phyloP scores from a whole-genome alignment of 2,888 invertebrate species.

The Pyralis farinalis region DNA sequence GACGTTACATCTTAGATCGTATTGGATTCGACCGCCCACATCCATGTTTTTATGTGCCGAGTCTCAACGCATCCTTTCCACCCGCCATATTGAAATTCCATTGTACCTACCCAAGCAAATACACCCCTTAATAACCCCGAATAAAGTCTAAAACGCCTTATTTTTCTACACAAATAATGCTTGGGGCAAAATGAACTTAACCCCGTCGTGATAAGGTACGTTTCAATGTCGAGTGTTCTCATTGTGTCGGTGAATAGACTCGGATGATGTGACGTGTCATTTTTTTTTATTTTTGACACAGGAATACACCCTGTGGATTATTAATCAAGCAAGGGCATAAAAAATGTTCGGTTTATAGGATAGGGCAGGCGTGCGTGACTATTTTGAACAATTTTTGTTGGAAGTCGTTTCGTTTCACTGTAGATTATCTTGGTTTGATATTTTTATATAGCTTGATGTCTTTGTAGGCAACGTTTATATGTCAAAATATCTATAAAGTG shows the following conservation, averaged over 20 bases:
- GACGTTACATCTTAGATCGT: conserved; percentile 35
- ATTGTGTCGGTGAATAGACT: conserved; percentile 55
- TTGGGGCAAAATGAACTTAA: conserved; percentile 44
- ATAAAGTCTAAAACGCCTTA: conserved; percentile 35
- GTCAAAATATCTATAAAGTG: no score
- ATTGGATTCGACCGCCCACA: conserved; percentile 61
- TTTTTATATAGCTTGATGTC: no score
- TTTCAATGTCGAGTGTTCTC: conserved; percentile 36
- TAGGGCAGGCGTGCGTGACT: conserved; percentile 15
- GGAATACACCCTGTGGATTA: conserved; percentile 43
- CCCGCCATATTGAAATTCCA: conserved; percentile 66
- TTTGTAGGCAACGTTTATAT: no score
- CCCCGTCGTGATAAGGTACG: conserved; percentile 38
- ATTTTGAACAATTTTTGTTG: background rate
- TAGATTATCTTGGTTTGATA: no score
- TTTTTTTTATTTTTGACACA: conserved; percentile 49
- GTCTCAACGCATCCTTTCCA: conserved; percentile 60
- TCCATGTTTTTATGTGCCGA: conserved; percentile 59
- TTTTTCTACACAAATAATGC: conserved; percentile 10
- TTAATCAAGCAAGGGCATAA: conserved; percentile 48
- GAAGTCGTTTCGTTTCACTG: no score
- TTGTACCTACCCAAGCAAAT: conserved; percentile 37
- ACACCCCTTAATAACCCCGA: conserved; percentile 33
- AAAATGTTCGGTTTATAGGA: conserved; percentile 24
- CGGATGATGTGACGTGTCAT: conserved; percentile 56